A percentile compares a stretch with the other conserved stretches of the same genome.
phyloP scores from a whole-genome alignment of 35 echinoderm and acorn worm genomes.

The Holothuria glaberrima region DNA sequence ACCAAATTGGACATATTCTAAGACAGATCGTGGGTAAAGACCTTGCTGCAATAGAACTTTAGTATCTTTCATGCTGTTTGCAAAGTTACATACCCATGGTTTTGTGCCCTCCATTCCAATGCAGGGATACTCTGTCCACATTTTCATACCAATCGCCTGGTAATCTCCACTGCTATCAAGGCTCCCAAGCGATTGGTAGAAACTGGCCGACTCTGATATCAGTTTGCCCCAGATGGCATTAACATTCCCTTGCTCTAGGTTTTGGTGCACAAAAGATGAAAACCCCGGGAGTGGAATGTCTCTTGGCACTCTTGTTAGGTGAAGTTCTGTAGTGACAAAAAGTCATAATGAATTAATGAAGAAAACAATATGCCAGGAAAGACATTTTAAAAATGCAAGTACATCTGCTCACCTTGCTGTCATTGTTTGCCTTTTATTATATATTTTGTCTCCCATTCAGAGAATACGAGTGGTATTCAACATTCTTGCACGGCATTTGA shows the following conservation, averaged over 20 bases:
- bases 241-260: neutral
- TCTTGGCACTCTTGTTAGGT: neutral
- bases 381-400: neutral
- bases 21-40: neutral
- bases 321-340: neutral
- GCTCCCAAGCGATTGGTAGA: neutral
- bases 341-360: neutral
- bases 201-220: neutral
- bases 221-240: neutral
- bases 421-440: neutral
- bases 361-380: neutral
- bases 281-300: neutral
- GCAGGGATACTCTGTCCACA: neutral
- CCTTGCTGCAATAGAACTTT: neutral
- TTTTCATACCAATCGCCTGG: constrained; percentile 8
- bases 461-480: no score
- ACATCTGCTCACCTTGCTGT: neutral
- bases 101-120: constrained; percentile 27
- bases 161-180: constrained; percentile 5
- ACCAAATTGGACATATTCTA: constrained; percentile 34
- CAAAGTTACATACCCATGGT: constrained; percentile 14
- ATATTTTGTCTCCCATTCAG: no score
- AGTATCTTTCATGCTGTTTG: neutral
- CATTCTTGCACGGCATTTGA: no score
- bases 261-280: neutral